Percentiles rank a stretch among this genome's conserved stretches.
These are phyloP conservation scores for Spilosoma lubricipeda DNA, from an alignment of 2,888 invertebrate species.

Conservation along the genomic window DNA sequence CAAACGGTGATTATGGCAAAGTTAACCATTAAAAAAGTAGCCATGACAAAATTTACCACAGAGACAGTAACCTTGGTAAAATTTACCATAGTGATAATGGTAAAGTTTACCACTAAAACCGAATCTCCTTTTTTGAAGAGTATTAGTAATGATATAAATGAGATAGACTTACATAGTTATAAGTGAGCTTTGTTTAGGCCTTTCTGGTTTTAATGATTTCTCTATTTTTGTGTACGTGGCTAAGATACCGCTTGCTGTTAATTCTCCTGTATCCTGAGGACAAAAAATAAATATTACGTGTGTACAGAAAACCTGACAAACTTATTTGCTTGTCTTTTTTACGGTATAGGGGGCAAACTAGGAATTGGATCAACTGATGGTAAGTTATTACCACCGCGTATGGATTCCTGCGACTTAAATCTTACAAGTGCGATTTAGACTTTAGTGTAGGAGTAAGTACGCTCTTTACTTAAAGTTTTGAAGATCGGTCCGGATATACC, in stretches of 20 bases:
- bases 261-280: constrained; percentile 69
- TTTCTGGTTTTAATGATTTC: constrained; percentile 60
- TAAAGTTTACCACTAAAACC: neutral
- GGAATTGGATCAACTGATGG: too few species aligned
- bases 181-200: constrained; percentile 76
- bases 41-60: neutral
- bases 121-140: neutral
- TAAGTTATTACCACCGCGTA: too few species aligned
- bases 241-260: constrained; percentile 69
- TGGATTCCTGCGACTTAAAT: too few species aligned
- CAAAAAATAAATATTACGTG: neutral
- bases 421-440: too few species aligned
- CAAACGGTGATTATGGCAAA: too few species aligned
- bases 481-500: too few species aligned
- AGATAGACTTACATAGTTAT: constrained; percentile 76
- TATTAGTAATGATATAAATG: neutral
- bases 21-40: neutral
- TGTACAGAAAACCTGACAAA: neutral
- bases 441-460: too few species aligned
- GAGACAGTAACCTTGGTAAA: neutral
- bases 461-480: too few species aligned
- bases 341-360: too few species aligned
- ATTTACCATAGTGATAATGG: neutral
- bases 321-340: neutral
- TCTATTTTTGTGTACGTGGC: constrained; percentile 70